Conservation (phyloP, 2,113 vertebrate genomes). For the Bambusicola thoracicus region DNA sequence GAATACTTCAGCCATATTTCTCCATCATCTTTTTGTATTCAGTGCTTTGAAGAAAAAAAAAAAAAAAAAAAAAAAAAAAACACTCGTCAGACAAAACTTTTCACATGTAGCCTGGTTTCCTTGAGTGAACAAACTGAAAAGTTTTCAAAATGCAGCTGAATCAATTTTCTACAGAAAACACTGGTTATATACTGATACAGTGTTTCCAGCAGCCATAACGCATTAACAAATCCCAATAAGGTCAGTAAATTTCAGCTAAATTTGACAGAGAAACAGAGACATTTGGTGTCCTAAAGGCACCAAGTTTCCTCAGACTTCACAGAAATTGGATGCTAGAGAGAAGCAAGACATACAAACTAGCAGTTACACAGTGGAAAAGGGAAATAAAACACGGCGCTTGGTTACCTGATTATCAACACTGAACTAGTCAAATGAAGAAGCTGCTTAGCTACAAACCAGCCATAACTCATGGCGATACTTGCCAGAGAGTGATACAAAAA, state of each 20-base stretch:
- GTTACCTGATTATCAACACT: neutral
- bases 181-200: neutral
- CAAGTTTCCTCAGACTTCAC: neutral
- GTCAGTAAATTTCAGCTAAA: neutral
- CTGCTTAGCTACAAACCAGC: conserved; percentile 45
- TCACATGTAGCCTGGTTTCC: neutral
- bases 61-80: neutral
- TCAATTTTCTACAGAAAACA: neutral
- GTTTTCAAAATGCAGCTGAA: neutral
- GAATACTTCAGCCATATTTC: neutral
- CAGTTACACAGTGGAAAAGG: conserved; percentile 20
- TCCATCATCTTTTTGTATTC: neutral
- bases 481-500: conserved; percentile 30
- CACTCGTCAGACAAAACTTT: neutral
- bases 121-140: neutral
- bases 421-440: conserved; percentile 42
- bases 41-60: neutral
- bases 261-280: conserved; percentile 31
- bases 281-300: neutral
- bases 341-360: conserved; percentile 51
- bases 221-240: neutral
- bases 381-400: conserved; percentile 37
- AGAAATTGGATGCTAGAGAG: neutral
- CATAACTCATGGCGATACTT: conserved; percentile 26
- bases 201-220: neutral